A percentile compares a stretch with the other conserved stretches of the same genome.
Conservation (phyloP, 2,113 vertebrate species). For the Gymnorhina tibicen region DNA sequence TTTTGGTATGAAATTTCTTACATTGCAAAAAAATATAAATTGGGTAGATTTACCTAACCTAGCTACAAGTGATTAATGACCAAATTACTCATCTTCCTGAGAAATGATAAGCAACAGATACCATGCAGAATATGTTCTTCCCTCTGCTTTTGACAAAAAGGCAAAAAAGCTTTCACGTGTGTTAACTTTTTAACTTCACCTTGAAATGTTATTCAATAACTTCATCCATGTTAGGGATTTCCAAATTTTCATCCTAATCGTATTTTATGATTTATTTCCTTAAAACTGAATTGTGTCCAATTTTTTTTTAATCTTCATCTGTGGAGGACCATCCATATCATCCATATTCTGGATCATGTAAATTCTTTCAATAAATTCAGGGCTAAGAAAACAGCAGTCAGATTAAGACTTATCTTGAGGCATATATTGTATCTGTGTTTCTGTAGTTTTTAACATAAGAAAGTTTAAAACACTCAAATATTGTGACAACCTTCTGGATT, state of each 20-base stretch:
- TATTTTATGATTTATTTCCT: neutral
- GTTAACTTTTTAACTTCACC: neutral
- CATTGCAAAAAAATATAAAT: neutral
- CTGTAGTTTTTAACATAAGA: neutral
- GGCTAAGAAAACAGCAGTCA: neutral
- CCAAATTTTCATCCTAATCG: neutral
- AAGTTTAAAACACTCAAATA: neutral
- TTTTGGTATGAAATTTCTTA: neutral
- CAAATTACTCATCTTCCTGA: neutral
- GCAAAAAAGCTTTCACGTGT: neutral
- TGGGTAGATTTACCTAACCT: neutral
- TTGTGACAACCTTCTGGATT: neutral
- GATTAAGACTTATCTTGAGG: neutral
- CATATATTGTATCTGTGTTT: neutral
- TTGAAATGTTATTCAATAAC: neutral
- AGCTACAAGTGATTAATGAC: neutral
- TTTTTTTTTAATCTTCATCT: neutral
- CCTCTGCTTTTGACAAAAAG: neutral
- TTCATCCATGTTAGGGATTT: neutral
- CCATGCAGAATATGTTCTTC: neutral
- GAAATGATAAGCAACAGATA: neutral
- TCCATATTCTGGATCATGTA: neutral
- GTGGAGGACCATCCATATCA: neutral
- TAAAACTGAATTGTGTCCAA: neutral
- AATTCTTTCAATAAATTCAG: neutral